Base-by-base conservation (phyloP, 2,888 invertebrate species). In the Homarus gammarus region DNA sequence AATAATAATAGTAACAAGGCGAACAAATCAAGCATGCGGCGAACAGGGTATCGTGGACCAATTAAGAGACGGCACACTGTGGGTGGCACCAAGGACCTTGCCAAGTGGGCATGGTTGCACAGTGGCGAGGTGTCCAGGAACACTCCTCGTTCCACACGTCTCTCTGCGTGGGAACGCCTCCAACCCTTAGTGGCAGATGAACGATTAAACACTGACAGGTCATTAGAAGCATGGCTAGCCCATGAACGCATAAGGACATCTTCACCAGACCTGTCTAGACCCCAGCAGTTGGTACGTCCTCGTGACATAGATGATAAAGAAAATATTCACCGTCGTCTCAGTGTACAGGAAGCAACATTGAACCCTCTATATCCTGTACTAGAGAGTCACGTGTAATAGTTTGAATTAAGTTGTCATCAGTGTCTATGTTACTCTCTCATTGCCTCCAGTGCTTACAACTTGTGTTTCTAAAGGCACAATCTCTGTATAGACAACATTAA, bases 51-150 rank as follows among this genome's bases (percentile, higher is more conserved):
- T 33, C 89, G 90, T 31, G 91, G 90, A 61, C 86, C 78, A 31
- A 89, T 97, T 93, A 97, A 97, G 94, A 95, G 98, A 72, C 95
- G 98, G 44, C 98, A 98, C 94, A 98, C 98, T 0, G 98, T 98
- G 12, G 98, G 98, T 91, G 98, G 98, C 85, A 97, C 97, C n/a
- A 97, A 97, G 94, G 98, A 98, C 94, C 97, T 96, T 6, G 87
- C 79, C 77, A 91, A 88, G 64, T 81, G 78, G 70, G 85, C 88
- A 15, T 88, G 84, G 88, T 31, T 91, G 27, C 85, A 91, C 12
- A 88, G 84, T 56, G 90, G 81, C 51, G 81, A 88, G 56, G 56
- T 70, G 22, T 64, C 86, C 36, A 73, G 81, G 40, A 89, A 77
- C n/a, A 36, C 49, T 27, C 51, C 68, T 10, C 77, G 88, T n/a